A percentile compares a stretch with the other conserved stretches of the same genome.
Evolutionary conservation across 2,797 vertebrate species (phyloP).

Genomic region (Sebastes cheni): DNA sequence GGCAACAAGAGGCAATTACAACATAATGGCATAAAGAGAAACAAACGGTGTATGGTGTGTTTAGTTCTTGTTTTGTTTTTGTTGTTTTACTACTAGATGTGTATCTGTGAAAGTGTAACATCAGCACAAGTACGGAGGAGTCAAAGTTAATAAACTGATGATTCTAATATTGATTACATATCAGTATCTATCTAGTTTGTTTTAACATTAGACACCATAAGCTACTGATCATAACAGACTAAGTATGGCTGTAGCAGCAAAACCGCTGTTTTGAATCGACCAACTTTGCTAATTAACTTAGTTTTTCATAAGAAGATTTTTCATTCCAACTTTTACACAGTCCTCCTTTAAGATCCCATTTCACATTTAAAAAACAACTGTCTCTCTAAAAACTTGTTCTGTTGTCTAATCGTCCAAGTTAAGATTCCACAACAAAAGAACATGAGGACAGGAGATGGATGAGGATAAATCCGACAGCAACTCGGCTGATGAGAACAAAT

Average conservation of each 20-base stretch:
- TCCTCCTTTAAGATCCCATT: neutral
- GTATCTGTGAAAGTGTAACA: neutral
- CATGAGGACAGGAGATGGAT: conserved; percentile 38
- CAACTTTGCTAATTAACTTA: neutral
- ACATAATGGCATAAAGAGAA: too few species aligned
- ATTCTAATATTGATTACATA: neutral
- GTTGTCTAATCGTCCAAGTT: conserved; percentile 31
- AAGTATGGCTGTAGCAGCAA: neutral
- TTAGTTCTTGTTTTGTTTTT: neutral
- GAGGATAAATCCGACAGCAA: conserved; percentile 57
- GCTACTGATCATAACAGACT: neutral
- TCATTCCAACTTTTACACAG: neutral
- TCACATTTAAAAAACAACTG: neutral
- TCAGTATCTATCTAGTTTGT: neutral
- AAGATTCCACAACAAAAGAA: conserved; percentile 19
- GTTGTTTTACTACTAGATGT: neutral
- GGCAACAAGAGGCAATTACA: neutral
- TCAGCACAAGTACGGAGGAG: neutral
- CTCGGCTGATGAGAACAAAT: conserved; percentile 68
- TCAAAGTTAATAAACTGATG: neutral
- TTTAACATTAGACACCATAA: neutral
- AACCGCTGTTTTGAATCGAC: neutral
- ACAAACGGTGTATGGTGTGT: too few species aligned
- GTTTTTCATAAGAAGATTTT: neutral
- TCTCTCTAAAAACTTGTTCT: neutral